These are phyloP conservation scores for Natrix natrix DNA, from an alignment of 2,797 vertebrate species.

Conservation along the genomic window DNA sequence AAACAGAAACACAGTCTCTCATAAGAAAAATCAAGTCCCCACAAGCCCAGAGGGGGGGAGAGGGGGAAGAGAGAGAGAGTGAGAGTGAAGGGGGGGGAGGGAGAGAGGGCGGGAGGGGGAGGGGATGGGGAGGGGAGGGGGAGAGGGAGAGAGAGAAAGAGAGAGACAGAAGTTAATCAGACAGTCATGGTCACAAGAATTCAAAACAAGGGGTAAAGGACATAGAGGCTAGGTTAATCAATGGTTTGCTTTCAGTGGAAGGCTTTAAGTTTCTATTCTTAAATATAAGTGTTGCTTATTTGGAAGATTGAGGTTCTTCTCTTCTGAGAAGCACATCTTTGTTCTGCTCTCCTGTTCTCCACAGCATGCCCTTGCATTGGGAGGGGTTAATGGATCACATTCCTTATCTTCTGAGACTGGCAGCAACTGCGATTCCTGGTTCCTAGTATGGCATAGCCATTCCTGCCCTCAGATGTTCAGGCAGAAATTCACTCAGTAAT, in stretches of 20 bases:
- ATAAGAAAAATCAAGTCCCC: not conserved
- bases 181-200: not conserved
- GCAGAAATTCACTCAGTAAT: not conserved
- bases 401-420: not conserved
- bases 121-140: no score
- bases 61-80: accelerated
- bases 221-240: not conserved
- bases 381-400: not conserved
- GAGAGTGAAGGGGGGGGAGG: no score
- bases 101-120: no score
- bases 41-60: not conserved
- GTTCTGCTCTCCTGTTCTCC: not conserved
- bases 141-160: no score
- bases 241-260: not conserved
- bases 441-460: not conserved
- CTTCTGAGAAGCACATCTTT: not conserved
- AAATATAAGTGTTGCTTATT: not conserved
- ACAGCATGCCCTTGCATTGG: not conserved
- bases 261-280: not conserved
- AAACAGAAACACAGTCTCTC: not conserved
- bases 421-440: not conserved
- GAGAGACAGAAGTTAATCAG: not conserved
- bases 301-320: not conserved
- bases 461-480: not conserved
- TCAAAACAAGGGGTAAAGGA: not conserved